A percentile compares a stretch with the other conserved stretches of the same genome.
These are phyloP conservation scores for Australoheros facetus DNA, from an alignment of 2,797 vertebrate genomes.

Conservation along the genomic window DNA sequence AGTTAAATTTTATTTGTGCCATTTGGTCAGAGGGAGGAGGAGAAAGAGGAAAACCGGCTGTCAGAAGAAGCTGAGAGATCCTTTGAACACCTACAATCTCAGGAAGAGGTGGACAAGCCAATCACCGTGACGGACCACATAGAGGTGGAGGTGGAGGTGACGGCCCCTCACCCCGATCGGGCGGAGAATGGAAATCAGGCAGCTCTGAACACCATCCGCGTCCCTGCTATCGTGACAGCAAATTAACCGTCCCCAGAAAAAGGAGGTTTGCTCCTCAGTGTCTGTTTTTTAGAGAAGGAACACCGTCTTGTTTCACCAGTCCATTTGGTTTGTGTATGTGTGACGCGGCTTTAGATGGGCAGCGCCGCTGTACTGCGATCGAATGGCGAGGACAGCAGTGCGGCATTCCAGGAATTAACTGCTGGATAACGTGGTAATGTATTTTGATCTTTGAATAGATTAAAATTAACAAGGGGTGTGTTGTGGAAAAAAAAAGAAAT, in stretches of 20 bases:
- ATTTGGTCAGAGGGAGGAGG: constrained; percentile 87
- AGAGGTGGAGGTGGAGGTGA: constrained; percentile 49
- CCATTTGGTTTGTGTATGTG: constrained; percentile 66
- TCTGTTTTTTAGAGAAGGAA: constrained; percentile 48
- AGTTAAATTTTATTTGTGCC: neutral
- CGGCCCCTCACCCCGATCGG: constrained; percentile 80
- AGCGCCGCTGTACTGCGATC: constrained; percentile 42
- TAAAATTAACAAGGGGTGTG: neutral
- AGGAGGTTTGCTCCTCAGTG: neutral
- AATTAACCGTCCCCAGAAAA: constrained; percentile 69
- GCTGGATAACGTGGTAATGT: constrained; percentile 13
- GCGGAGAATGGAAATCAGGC: constrained; percentile 79
- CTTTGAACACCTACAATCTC: constrained; percentile 80
- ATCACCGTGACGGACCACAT: constrained; percentile 73
- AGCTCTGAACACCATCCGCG: constrained; percentile 74
- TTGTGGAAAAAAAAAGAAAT: neutral
- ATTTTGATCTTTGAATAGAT: neutral
- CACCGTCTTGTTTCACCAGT: constrained; percentile 52
- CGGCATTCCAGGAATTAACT: constrained; percentile 20
- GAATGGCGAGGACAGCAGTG: constrained; percentile 23
- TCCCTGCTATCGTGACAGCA: constrained; percentile 81
- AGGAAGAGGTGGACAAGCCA: constrained; percentile 63
- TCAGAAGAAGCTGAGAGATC: constrained; percentile 89
- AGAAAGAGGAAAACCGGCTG: constrained; percentile 89
- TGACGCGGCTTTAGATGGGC: constrained; percentile 35